These are phyloP conservation scores for Conomelus anceps DNA, from an alignment of 2,888 invertebrate genomes.

Conservation along the genomic window DNA sequence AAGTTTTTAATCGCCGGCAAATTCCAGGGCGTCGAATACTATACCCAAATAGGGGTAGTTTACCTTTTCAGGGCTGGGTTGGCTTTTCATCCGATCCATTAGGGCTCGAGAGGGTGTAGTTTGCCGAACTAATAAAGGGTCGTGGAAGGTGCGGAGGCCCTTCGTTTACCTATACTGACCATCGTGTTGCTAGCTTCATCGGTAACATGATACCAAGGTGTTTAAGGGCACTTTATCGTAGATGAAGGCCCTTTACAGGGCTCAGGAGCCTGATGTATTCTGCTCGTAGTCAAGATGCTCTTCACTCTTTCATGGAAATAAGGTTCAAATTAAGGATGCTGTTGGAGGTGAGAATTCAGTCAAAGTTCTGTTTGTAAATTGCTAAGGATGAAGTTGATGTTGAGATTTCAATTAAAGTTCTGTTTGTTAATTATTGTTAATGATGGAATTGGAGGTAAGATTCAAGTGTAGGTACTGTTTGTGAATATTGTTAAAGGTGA, in stretches of 20 bases:
- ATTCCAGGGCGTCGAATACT: background rate
- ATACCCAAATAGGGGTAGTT: background rate
- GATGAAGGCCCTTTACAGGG: background rate
- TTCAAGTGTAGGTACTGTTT: too few relatives aligned
- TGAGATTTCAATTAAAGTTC: background rate
- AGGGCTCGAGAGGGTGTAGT: background rate
- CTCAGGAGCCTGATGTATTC: background rate
- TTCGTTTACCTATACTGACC: background rate
- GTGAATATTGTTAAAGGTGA: too few relatives aligned
- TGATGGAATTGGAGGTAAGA: background rate
- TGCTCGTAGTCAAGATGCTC: background rate
- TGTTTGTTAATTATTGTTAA: background rate
- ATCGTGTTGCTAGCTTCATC: too few relatives aligned
- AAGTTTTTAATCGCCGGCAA: background rate
- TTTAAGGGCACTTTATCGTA: background rate
- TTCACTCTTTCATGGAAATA: background rate
- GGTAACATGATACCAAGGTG: background rate
- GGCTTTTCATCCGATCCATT: background rate
- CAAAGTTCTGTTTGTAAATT: background rate
- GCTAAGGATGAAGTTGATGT: background rate
- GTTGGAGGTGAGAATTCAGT: background rate
- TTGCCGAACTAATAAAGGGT: background rate
- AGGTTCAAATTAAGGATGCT: background rate
- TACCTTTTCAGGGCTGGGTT: background rate
- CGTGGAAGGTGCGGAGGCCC: background rate